Evolutionary conservation across 2,797 vertebrate genomes (phyloP).

Genomic region (Chaetodon trifasciatus): DNA sequence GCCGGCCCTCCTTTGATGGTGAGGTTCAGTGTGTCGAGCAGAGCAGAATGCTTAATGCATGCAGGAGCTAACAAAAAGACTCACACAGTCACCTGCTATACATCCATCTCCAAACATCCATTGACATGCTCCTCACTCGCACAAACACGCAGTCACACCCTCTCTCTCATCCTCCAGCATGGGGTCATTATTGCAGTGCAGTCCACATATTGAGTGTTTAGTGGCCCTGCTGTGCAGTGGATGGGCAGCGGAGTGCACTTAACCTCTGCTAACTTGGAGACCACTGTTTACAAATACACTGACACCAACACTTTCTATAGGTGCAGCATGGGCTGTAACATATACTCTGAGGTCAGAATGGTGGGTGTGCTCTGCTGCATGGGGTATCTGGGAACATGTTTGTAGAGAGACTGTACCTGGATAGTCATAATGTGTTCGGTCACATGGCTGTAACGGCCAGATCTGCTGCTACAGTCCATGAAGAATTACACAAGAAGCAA

Average conservation of each 20-base stretch:
- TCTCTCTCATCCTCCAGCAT: slow-evolving; percentile 28
- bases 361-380: neutral
- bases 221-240: slow-evolving; percentile 54
- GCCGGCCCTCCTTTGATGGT: slow-evolving; percentile 15
- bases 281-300: slow-evolving; percentile 4
- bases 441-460: neutral
- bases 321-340: neutral
- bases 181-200: slow-evolving; percentile 41
- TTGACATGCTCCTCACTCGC: slow-evolving; percentile 24
- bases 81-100: slow-evolving; percentile 13
- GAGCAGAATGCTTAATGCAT: slow-evolving; percentile 40
- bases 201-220: slow-evolving; percentile 58
- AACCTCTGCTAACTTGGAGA: slow-evolving; percentile 47
- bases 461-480: neutral
- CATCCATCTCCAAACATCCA: slow-evolving; percentile 32
- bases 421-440: neutral
- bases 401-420: neutral
- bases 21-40: slow-evolving; percentile 22
- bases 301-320: neutral
- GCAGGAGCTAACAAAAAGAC: slow-evolving; percentile 26
- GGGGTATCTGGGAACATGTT: neutral
- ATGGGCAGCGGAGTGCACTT: slow-evolving; percentile 54
- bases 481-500: no score
- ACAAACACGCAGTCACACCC: slow-evolving; percentile 1
- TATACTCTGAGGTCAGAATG: neutral